Percentiles rank a stretch among this genome's conserved stretches.
Conservation (phyloP, 2,888 invertebrate genomes). For the Cheilosia soror region DNA sequence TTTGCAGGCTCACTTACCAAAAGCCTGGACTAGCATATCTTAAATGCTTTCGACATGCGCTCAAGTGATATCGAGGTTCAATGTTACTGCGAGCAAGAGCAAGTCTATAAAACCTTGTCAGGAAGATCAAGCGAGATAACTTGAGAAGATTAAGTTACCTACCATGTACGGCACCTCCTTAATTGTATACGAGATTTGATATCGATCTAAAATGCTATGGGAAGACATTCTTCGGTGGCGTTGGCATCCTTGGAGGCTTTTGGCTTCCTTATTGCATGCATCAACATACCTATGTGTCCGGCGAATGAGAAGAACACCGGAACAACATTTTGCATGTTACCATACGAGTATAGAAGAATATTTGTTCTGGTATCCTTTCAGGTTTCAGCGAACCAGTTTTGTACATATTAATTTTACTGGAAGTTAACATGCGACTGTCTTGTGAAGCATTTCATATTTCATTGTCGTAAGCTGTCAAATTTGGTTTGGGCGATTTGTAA, state of each 20-base stretch:
- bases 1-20: not conserved
- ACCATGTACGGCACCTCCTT: conserved; percentile 10
- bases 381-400: conserved; percentile 48
- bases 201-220: conserved; percentile 25
- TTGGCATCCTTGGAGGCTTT: conserved; percentile 31
- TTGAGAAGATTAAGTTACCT: conserved; percentile 44
- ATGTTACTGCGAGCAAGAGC: conserved; percentile 17
- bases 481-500: conserved; percentile 19
- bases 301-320: conserved; percentile 16
- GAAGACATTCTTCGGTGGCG: conserved; percentile 21
- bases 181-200: conserved; percentile 21
- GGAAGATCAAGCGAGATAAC: conserved; percentile 49
- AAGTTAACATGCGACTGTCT: conserved; percentile 2
- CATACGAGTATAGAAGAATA: not conserved
- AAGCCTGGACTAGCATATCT: conserved; percentile 1
- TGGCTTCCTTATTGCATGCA: not conserved
- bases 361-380: conserved; percentile 27
- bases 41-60: not conserved
- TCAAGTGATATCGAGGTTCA: conserved; percentile 2
- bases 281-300: not conserved
- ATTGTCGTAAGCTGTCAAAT: not conserved
- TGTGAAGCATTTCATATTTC: conserved; percentile 14
- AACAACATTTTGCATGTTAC: conserved; percentile 24
- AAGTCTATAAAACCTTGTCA: conserved; percentile 29
- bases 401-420: conserved; percentile 17